These are phyloP conservation scores for Adela reaumurella DNA, from an alignment of 2,888 invertebrate species.

Conservation along the genomic window DNA sequence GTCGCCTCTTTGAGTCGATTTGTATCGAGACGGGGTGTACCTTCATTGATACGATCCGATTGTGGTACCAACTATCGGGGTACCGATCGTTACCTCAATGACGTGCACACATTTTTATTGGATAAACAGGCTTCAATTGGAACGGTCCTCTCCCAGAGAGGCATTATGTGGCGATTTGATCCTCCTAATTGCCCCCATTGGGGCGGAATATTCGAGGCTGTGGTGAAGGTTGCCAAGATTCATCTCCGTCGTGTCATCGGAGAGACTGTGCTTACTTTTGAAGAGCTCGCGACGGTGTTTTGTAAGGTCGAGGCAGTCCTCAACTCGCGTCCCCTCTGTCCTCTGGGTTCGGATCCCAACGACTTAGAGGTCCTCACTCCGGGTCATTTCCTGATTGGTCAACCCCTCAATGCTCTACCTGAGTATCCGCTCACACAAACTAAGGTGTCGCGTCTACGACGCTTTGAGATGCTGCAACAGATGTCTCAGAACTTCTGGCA, in stretches of 20 bases:
- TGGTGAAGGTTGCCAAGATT: conserved; percentile 1
- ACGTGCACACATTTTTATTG: background rate
- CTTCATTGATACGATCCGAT: background rate
- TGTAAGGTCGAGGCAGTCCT: conserved; percentile 20
- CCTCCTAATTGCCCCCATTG: background rate
- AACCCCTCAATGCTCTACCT: conserved; percentile 4
- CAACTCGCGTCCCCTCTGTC: conserved; percentile 21
- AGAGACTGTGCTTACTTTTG: conserved; percentile 15
- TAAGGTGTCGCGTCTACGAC: conserved; percentile 8
- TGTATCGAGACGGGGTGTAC: conserved; percentile 1
- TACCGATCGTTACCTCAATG: background rate
- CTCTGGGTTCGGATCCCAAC: conserved; percentile 6
- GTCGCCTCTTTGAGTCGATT: background rate
- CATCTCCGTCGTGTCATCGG: conserved; percentile 6
- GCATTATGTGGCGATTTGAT: background rate
- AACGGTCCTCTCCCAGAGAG: background rate
- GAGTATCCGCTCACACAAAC: conserved; percentile 10
- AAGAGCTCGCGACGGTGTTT: conserved; percentile 19
- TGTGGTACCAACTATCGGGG: background rate
- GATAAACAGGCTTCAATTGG: background rate
- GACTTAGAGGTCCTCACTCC: background rate
- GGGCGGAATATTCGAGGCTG: conserved; percentile 4
- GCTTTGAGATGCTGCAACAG: conserved; percentile 12
- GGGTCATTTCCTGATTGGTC: conserved; percentile 3
- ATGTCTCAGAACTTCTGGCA: conserved; percentile 13